Evolutionary conservation across 2,797 vertebrate genomes (phyloP).

Genomic region (Vireo griseus): DNA sequence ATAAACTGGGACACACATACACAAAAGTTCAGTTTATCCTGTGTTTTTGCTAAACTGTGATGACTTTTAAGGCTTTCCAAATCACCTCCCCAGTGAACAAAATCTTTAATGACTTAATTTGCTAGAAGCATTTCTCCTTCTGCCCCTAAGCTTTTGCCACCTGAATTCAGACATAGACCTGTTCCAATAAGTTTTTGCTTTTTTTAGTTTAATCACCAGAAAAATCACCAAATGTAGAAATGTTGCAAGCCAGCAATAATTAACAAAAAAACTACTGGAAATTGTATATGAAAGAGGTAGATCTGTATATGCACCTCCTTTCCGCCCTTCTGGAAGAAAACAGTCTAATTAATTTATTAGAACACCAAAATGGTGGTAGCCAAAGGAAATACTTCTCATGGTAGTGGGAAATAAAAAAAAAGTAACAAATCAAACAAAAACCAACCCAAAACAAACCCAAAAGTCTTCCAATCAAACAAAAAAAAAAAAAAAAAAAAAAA

Average conservation of each 20-base stretch:
- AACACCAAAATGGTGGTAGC: neutral
- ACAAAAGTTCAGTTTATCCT: neutral
- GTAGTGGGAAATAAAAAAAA: neutral
- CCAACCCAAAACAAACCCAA: neutral
- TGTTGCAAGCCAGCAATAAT: neutral
- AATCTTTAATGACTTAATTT: neutral
- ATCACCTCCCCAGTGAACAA: neutral
- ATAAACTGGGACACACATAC: neutral
- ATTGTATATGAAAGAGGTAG: neutral
- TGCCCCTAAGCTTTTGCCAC: neutral
- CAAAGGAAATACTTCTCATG: neutral
- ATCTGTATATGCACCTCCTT: neutral
- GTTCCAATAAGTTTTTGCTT: neutral
- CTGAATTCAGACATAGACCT: neutral
- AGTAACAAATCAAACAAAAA: neutral
- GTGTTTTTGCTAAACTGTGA: neutral
- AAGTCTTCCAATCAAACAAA: neutral
- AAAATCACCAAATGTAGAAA: neutral
- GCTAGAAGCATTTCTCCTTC: neutral
- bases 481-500: no score
- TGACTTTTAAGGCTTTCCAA: neutral
- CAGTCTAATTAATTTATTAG: neutral
- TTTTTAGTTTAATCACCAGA: neutral
- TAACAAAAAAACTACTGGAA: neutral
- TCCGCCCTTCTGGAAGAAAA: neutral